Evolutionary conservation across 2,797 vertebrate species (phyloP).

Genomic region (Dipus sagitta): DNA sequence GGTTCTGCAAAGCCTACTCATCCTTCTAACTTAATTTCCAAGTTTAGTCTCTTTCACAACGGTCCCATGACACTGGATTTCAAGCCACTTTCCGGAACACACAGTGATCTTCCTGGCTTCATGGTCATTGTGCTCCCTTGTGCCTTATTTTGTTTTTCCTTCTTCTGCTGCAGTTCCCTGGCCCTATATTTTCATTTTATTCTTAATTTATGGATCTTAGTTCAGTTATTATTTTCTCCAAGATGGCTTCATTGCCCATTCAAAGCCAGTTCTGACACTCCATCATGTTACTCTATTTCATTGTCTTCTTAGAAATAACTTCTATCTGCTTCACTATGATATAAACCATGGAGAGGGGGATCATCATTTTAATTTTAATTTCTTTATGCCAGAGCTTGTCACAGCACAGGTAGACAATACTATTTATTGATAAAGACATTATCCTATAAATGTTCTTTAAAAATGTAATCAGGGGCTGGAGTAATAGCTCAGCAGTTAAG

Average conservation of each 20-base stretch:
- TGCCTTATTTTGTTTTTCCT: not conserved
- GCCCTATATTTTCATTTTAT: not conserved
- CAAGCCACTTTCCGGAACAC: not conserved
- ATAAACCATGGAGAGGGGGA: not conserved
- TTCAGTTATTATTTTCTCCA: not conserved
- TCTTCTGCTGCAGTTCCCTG: not conserved
- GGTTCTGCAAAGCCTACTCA: not conserved
- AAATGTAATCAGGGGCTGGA: too few relatives aligned
- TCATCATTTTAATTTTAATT: not conserved
- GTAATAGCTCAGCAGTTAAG: too few relatives aligned
- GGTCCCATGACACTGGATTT: not conserved
- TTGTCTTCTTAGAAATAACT: not conserved
- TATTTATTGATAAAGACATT: slow-evolving; percentile 12
- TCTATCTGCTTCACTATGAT: not conserved
- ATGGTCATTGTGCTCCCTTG: not conserved
- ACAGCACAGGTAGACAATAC: not conserved
- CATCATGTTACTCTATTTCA: not conserved
- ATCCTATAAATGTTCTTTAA: not conserved
- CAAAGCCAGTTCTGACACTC: not conserved
- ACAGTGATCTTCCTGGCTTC: not conserved
- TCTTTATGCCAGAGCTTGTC: not conserved
- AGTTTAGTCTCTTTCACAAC: not conserved
- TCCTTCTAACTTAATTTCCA: slow-evolving; percentile 17
- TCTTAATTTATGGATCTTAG: not conserved
- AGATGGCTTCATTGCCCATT: not conserved